A percentile compares a stretch with the other conserved stretches of the same genome.
These are phyloP conservation scores for Asobara japonica DNA, from an alignment of 1,140 invertebrate species.

Conservation along the genomic window DNA sequence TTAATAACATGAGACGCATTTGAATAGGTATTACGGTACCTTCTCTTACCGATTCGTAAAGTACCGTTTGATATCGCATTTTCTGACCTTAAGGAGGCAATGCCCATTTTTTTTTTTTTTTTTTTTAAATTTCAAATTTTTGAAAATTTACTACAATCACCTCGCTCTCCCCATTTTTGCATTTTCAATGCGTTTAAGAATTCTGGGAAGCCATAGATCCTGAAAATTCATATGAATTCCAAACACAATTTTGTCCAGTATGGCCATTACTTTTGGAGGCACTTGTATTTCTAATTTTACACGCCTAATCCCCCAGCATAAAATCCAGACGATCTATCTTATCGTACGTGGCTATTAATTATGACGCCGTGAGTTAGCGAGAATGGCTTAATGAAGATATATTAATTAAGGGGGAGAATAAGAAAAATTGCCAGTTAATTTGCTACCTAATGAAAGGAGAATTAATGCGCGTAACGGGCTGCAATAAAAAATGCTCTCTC, in stretches of 20 bases:
- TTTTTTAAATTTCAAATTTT: no score
- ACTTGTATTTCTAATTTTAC: neutral
- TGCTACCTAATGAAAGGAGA: neutral
- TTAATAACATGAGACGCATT: neutral
- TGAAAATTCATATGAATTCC: no score
- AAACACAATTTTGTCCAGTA: no score
- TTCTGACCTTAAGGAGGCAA: neutral
- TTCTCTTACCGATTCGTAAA: neutral
- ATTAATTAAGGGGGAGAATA: neutral
- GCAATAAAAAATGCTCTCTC: no score
- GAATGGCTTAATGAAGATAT: neutral
- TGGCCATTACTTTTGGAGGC: no score
- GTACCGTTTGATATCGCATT: slow-evolving; percentile 6
- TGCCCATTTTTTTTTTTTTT: no score
- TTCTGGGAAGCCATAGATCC: no score
- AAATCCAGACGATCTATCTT: neutral
- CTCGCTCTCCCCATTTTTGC: no score
- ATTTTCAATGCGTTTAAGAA: no score
- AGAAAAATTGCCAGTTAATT: neutral
- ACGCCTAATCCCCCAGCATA: neutral
- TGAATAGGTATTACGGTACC: slow-evolving; percentile 35
- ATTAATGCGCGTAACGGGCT: neutral
- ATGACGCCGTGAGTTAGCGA: neutral
- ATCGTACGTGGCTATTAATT: neutral
- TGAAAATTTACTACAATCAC: no score